Evolutionary conservation across 2,113 vertebrate genomes (phyloP), one percentile per base, ranked within the genome.

Genomic region (Hippocampus abdominalis): DNA sequence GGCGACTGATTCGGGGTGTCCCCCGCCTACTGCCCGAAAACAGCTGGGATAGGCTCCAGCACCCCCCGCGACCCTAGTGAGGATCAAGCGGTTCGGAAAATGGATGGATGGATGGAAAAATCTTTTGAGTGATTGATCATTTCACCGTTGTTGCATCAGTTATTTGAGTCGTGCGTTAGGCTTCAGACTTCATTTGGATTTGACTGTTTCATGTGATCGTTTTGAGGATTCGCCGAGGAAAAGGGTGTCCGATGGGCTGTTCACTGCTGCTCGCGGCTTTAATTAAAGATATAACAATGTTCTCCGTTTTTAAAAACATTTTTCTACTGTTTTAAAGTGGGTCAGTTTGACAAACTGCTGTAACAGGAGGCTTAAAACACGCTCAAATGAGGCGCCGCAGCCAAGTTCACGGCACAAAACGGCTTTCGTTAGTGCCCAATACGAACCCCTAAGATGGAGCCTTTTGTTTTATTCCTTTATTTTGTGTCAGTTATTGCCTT

Each of bases 401-500:
- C 23, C 10, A 44, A 18, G 36, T 44, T 64, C 39, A 12, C 62
- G 8, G 21, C 39, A 44, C 42, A 44, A 64, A n/a, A 44, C 23
- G 40, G 21, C 57, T 60, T 60, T 60, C 57, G 57, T 60, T 60
- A 60, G 57, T 18, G 57, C 15, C 16, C 27, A 32, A 32, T 27
- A 60, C 27, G 13, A 60, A 60, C 27, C 27, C 16, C 57, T 25
- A 64, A 44, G 23, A 46, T n/a, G 20, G 20, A 42, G 11, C 36
- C 20, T 20, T 42, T 40, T 63, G 36, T 63, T 63, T 63, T 40
- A n/a, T 25, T 16, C 57, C 57, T 64, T 46, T 16, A 1, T 46
- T 46, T 23, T 27, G 39, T 42, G 63, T 46, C 63, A 46, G 63
- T 64, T 46, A 64, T 64, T 18, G 63, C 42, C 63, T 9, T 44